Evolutionary conservation across 2,797 vertebrate genomes (phyloP).

Genomic region (Takifugu rubripes): DNA sequence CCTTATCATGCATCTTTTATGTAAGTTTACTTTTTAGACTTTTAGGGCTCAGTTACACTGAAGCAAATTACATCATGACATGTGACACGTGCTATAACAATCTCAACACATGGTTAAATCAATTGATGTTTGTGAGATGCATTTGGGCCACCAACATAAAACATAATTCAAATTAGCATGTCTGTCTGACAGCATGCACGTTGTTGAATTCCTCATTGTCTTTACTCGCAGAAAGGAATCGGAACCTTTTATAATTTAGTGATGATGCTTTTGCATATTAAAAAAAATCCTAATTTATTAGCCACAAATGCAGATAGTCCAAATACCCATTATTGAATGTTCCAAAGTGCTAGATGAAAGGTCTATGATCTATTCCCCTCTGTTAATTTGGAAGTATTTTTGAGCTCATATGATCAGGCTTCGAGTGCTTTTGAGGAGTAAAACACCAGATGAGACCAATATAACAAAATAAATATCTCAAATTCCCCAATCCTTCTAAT

Average conservation of each 20-base stretch:
- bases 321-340: too few relatives aligned
- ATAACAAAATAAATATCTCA: slow-evolving; percentile 53
- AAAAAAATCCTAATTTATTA: too few relatives aligned
- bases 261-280: too few relatives aligned
- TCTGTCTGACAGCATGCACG: not conserved
- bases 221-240: too few relatives aligned
- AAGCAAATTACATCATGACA: slow-evolving; percentile 21
- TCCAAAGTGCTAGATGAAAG: slow-evolving; percentile 34
- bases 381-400: slow-evolving; percentile 56
- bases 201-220: too few relatives aligned
- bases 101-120: slow-evolving; percentile 21
- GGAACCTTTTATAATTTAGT: too few relatives aligned
- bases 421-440: slow-evolving; percentile 52
- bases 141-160: slow-evolving; percentile 33
- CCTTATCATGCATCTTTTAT: slow-evolving; percentile 39
- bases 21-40: slow-evolving; percentile 24
- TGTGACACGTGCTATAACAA: slow-evolving; percentile 34
- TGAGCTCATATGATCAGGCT: slow-evolving; percentile 60
- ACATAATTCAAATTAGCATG: slow-evolving; percentile 3
- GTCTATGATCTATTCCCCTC: slow-evolving; percentile 48
- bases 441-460: slow-evolving; percentile 54
- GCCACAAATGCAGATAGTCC: too few relatives aligned
- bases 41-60: slow-evolving; percentile 12
- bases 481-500: slow-evolving; percentile 46
- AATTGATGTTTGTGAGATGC: slow-evolving; percentile 26